A percentile compares a stretch with the other conserved stretches of the same genome.
These are phyloP conservation scores for Eupeodes latifasciatus DNA, from an alignment of 2,888 invertebrate species.

Conservation along the genomic window DNA sequence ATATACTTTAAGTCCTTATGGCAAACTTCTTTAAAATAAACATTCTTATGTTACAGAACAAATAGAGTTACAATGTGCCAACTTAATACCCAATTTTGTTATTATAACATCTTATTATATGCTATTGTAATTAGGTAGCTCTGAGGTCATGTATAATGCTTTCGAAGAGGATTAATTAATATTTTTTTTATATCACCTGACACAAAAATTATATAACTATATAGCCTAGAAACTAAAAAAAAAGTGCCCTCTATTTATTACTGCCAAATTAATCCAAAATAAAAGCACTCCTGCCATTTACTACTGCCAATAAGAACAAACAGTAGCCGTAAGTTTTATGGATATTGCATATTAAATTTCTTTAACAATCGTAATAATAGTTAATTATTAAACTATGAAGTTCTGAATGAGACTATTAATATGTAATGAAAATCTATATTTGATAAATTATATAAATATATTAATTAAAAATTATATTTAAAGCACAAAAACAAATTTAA, in stretches of 20 bases:
- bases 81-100: slow-evolving; percentile 38
- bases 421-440: slow-evolving; percentile 52
- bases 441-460: slow-evolving; percentile 48
- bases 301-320: slow-evolving; percentile 84
- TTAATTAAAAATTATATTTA: slow-evolving; percentile 64
- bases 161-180: slow-evolving; percentile 58
- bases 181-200: slow-evolving; percentile 58
- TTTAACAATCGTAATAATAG: slow-evolving; percentile 60
- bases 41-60: slow-evolving; percentile 36
- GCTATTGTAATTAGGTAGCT: slow-evolving; percentile 42
- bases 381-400: slow-evolving; percentile 77
- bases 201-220: slow-evolving; percentile 41
- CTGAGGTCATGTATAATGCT: slow-evolving; percentile 63
- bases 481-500: slow-evolving; percentile 56
- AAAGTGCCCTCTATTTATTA: slow-evolving; percentile 53
- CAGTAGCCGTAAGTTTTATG: slow-evolving; percentile 82
- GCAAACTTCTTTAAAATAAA: slow-evolving; percentile 4
- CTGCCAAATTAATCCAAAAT: slow-evolving; percentile 51
- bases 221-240: slow-evolving; percentile 55
- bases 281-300: slow-evolving; percentile 76
- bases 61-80: slow-evolving; percentile 51
- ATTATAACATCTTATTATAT: slow-evolving; percentile 11
- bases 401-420: slow-evolving; percentile 84
- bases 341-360: slow-evolving; percentile 63
- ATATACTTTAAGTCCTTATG: slow-evolving; percentile 19